Base-by-base conservation (phyloP, 2,797 vertebrate species). In the Cossypha heuglini region DNA sequence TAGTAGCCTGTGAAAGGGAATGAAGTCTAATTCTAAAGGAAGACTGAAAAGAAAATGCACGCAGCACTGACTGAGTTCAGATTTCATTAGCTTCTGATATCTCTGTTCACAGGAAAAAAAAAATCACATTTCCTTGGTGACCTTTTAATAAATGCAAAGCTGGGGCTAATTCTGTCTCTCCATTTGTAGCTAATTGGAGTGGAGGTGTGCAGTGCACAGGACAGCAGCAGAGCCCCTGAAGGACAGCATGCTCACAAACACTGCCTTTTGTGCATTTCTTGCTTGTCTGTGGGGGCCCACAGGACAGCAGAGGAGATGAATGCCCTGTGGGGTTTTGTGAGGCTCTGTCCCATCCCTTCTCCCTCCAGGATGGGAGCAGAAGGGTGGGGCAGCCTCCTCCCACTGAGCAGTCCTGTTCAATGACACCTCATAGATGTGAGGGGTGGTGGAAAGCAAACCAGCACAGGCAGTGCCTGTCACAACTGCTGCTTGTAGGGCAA, bases 101-200 rank as follows among this genome's bases (percentile, higher is more conserved):
- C 63, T 72, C 77, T 94, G 71, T 91, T 97, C 80, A 90, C 83
- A 83, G 64, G 46, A 9, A 54, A 90, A 80, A 91, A 83, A 92
- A 91, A 94, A 26, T 92, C 80, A 64, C 80, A 84, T 91, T 97
- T 97, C 84, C n/a, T 87, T 72, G 45, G 73, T 97, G 97, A 98
- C 96, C 97, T 98, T 98, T 97, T 81, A 95, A 80, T 75, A 96
- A 97, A 97, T 97, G 82, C 78, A 88, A 40, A 96, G 71, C 88
- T 71, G 11, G 79, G 40, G 58, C 54, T 64, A 80, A 94, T 91
- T 91, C 67, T 93, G 74, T 92, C 67, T 90, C 86, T 93, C 67
- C 46, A 16, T 86, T 88, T 92, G 40, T 59, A 86, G 54, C 64
- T 95, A 95, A 96, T 93, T 92, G 84, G 67, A 85, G 35, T 16